Evolutionary conservation across 1,140 invertebrate genomes (phyloP).

Genomic region (Scaptomyza montana): DNA sequence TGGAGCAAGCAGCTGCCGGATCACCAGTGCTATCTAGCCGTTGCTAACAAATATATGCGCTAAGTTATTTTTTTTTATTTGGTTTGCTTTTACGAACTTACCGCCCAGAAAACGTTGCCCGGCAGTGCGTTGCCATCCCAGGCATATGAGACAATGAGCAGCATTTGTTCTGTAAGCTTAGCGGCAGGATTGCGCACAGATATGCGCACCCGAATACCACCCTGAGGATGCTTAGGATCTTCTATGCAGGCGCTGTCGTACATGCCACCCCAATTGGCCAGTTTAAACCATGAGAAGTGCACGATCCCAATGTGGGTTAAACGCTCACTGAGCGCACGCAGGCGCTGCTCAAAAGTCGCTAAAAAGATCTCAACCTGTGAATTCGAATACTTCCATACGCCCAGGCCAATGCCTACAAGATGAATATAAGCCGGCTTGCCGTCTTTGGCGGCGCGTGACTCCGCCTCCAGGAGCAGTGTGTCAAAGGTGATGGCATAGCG

Average conservation of each 20-base stretch:
- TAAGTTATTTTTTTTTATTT: too few species aligned
- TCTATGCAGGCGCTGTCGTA: slow-evolving; percentile 51
- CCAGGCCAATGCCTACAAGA: slow-evolving; percentile 72
- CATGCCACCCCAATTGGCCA: slow-evolving; percentile 33
- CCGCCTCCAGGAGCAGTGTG: slow-evolving; percentile 65
- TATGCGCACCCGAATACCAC: slow-evolving; percentile 60
- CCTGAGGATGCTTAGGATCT: slow-evolving; percentile 44
- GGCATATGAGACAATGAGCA: slow-evolving; percentile 86
- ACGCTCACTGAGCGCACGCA: slow-evolving; percentile 48
- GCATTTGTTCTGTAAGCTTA: slow-evolving; percentile 71
- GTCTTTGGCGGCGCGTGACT: slow-evolving; percentile 34
- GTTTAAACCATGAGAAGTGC: slow-evolving; percentile 78
- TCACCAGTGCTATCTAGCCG: slow-evolving; percentile 84
- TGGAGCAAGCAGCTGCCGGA: slow-evolving; percentile 87
- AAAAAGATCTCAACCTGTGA: slow-evolving; percentile 67
- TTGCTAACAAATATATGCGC: slow-evolving; percentile 5
- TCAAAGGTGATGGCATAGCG: slow-evolving; percentile 72
- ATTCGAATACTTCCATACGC: slow-evolving; percentile 58
- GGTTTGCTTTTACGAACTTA: slow-evolving; percentile 11
- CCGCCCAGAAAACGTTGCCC: slow-evolving; percentile 86
- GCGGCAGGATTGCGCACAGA: slow-evolving; percentile 63
- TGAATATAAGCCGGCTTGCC: slow-evolving; percentile 71
- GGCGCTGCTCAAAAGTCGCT: slow-evolving; percentile 66
- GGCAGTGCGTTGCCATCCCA: slow-evolving; percentile 89
- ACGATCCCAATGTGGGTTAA: slow-evolving; percentile 67